Evolutionary conservation across 2,888 invertebrate species (phyloP).

Genomic region (Argyresthia goedartella): DNA sequence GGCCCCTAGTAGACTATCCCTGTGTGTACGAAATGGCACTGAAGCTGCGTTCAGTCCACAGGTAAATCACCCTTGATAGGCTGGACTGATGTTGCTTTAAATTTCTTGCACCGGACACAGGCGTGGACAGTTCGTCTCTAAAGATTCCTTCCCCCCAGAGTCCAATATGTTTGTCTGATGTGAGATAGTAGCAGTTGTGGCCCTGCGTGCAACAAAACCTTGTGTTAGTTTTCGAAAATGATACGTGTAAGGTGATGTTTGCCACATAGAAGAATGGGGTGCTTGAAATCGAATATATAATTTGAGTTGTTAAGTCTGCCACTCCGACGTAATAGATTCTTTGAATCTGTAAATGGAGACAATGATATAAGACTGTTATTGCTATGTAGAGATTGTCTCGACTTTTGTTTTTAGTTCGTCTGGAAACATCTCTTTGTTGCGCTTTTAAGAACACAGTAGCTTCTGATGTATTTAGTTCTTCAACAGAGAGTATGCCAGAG

Average conservation of each 20-base stretch:
- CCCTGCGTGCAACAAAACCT: neutral
- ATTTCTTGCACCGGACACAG: slow-evolving; percentile 1
- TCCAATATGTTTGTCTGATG: slow-evolving; percentile 4
- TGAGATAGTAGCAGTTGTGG: slow-evolving; percentile 1
- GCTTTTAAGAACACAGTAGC: too few species aligned
- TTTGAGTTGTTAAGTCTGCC: slow-evolving; percentile 13
- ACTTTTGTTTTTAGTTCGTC: slow-evolving; percentile 4
- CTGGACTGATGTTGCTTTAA: neutral
- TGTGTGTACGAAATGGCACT: slow-evolving; percentile 3
- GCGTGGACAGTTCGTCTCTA: neutral
- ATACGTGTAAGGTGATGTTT: slow-evolving; percentile 6
- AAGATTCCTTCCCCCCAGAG: slow-evolving; percentile 5
- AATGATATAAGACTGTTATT: slow-evolving; percentile 7
- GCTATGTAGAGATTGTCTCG: slow-evolving; percentile 4
- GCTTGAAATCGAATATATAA: slow-evolving; percentile 8
- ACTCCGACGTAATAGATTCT: slow-evolving; percentile 13
- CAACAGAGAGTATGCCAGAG: too few species aligned
- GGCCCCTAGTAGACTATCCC: slow-evolving; percentile 12
- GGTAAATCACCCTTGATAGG: neutral
- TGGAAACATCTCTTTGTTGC: slow-evolving; percentile 8
- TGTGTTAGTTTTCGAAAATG: neutral
- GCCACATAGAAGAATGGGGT: slow-evolving; percentile 2
- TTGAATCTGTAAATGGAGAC: slow-evolving; percentile 13
- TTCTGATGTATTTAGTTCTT: too few species aligned
- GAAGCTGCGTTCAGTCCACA: neutral